These are phyloP conservation scores for Sphecodes monilicornis DNA, from an alignment of 2,888 invertebrate genomes.

Conservation along the genomic window DNA sequence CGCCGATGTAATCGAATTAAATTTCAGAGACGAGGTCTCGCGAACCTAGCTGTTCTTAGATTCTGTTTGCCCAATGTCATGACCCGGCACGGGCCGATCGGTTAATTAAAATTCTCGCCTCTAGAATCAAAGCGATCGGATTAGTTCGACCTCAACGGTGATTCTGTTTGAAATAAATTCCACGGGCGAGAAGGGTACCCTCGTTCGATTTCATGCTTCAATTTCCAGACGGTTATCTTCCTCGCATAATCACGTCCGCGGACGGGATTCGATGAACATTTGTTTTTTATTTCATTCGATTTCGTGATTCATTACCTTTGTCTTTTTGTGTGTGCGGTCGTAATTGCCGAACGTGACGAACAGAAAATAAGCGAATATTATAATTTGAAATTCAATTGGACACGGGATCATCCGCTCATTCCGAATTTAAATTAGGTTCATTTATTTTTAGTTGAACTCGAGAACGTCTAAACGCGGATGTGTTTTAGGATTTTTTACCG, in stretches of 20 bases:
- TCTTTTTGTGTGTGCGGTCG: background rate
- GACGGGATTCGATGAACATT: conserved; percentile 35
- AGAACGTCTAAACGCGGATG: background rate
- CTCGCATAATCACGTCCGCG: conserved; percentile 7
- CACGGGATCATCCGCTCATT: background rate
- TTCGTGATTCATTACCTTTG: background rate
- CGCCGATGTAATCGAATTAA: conserved; percentile 37
- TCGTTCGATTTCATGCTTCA: conserved; percentile 30
- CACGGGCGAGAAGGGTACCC: background rate
- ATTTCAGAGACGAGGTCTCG: conserved; percentile 12
- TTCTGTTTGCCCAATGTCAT: conserved; percentile 41
- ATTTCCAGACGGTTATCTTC: conserved; percentile 3
- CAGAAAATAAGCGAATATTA: background rate
- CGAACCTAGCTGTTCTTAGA: conserved; percentile 13
- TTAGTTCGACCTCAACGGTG: conserved; percentile 26
- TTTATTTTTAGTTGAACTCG: background rate
- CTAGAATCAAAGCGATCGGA: conserved; percentile 32
- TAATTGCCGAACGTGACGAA: background rate
- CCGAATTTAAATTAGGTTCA: background rate
- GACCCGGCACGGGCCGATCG: conserved; percentile 5
- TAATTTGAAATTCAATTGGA: background rate
- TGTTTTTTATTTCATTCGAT: background rate
- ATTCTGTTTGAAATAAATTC: conserved; percentile 30
- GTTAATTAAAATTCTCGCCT: conserved; percentile 66
- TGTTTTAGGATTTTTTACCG: background rate